Conservation (phyloP, 2,797 vertebrate species). For the Philypnodon macrostomus region DNA sequence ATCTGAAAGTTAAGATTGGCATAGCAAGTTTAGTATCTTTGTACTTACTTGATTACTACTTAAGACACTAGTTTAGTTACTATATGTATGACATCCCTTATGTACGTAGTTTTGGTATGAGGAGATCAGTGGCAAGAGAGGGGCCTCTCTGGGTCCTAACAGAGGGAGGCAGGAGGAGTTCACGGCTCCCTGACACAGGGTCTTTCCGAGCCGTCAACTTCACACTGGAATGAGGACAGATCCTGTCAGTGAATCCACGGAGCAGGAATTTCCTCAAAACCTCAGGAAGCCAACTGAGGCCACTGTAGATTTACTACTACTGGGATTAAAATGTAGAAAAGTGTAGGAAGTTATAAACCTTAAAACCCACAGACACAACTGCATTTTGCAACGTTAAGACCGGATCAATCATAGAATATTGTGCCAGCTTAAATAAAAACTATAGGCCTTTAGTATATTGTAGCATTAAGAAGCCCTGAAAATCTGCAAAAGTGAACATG, state of each 20-base stretch:
- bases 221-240: constrained; percentile 67
- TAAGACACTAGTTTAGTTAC: no score
- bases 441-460: no score
- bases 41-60: no score
- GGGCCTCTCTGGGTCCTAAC: constrained; percentile 30
- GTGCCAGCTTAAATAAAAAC: no score
- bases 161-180: constrained; percentile 43
- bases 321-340: constrained; percentile 66
- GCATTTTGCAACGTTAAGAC: no score
- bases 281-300: constrained; percentile 67
- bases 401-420: no score
- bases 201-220: constrained; percentile 55
- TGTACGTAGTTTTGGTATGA: constrained; percentile 18
- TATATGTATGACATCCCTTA: constrained; percentile 44
- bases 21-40: no score
- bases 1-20: no score
- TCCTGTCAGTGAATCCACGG: constrained; percentile 65
- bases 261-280: constrained; percentile 69
- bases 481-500: constrained; percentile 41
- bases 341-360: no score
- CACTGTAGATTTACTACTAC: constrained; percentile 59
- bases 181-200: constrained; percentile 50
- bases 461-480: no score
- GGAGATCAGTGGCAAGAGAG: constrained; percentile 27
- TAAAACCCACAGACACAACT: no score